Base-by-base conservation (phyloP, 2,113 vertebrate species). In the Mionectes macconnelli region DNA sequence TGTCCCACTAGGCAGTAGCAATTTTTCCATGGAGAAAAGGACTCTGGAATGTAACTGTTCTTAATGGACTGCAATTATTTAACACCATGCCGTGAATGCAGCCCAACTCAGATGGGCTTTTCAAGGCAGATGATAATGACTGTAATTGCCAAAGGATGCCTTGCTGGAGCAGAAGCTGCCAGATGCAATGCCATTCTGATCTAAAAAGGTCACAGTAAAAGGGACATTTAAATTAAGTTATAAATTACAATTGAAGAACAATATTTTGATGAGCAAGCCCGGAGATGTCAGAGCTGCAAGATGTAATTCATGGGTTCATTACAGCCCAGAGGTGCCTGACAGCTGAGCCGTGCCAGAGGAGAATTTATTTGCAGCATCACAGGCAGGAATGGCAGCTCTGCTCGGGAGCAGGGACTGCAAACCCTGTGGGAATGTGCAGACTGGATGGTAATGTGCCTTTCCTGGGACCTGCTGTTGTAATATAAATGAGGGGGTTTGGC, bases 221-320 rank as follows among this genome's bases (percentile, higher is more conserved):
- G 97, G 98, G 97, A 97, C 97, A 96, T 98, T 98, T 97, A 98
- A 98, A 98, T 98, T 97, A 98, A 97, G 97, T 98, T 98, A 98
- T 98, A 98, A 98, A 98, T 98, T 98, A 98, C 96, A 96, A 87
- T 97, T 92, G 97, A 98, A 98, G 97, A 98, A 97, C 97, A 98
- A 98, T 97, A 98, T 98, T 98, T 98, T 98, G 98, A 98, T 98
- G 98, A 98, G 97, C 95, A 96, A 97, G 97, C 97, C 96, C 96
- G 75, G 97, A 96, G 97, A 97, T 98, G 98, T 98, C 98, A 98
- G 97, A 96, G 94, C 95, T 84, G 97, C 89, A 77, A 93, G 97
- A 97, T 98, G 97, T 98, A 98, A 98, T 98, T 98, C 97, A 98
- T 97, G 97, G 97, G 93, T 98, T 98, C 98, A 98, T 98, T 98